A percentile compares a stretch with the other conserved stretches of the same genome.
Evolutionary conservation across 2,888 invertebrate species (phyloP).

Genomic region (Dendrolimus pini): DNA sequence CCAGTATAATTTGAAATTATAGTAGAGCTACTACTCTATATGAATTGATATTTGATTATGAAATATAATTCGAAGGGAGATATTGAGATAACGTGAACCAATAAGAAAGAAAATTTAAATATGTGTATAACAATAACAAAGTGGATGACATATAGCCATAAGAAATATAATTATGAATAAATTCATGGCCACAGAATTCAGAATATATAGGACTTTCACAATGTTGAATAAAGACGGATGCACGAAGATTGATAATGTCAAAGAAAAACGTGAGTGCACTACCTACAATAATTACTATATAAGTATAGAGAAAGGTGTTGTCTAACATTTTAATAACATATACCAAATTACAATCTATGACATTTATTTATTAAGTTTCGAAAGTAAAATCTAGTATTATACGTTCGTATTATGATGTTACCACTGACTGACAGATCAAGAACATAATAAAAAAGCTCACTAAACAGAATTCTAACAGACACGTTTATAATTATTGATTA

Average conservation of each 20-base stretch:
- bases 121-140: background rate
- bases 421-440: conserved; percentile 23
- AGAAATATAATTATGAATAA: background rate
- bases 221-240: conserved; percentile 42
- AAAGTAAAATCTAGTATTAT: conserved; percentile 55
- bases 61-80: background rate
- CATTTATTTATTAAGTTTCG: conserved; percentile 56
- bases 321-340: conserved; percentile 51
- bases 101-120: background rate
- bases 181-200: conserved; percentile 19
- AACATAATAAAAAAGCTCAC: background rate
- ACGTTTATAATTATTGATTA: background rate
- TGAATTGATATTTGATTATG: background rate
- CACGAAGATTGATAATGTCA: conserved; percentile 47
- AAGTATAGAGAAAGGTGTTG: conserved; percentile 51
- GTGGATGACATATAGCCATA: background rate
- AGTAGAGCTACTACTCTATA: background rate
- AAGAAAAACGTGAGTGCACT: conserved; percentile 50
- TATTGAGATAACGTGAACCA: background rate
- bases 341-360: conserved; percentile 57
- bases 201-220: conserved; percentile 57
- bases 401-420: conserved; percentile 38
- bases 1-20: background rate
- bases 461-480: background rate
- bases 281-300: conserved; percentile 48